phyloP scores from a whole-genome alignment of 1,140 invertebrate species.

The Aradophagus sp. region DNA sequence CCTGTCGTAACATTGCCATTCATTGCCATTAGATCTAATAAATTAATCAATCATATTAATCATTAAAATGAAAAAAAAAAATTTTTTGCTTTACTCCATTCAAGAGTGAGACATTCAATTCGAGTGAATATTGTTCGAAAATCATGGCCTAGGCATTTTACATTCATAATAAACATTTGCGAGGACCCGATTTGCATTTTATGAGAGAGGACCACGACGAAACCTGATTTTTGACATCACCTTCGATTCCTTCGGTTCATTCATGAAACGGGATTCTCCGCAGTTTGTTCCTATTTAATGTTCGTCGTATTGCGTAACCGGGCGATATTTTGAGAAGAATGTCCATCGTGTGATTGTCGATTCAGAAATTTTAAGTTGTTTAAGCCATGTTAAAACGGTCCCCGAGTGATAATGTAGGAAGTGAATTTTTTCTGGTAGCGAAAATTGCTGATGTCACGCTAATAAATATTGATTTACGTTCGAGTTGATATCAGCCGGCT shows the following conservation, averaged over 20 bases:
- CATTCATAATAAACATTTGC: slow-evolving; percentile 3
- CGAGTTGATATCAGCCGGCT: slow-evolving; percentile 9
- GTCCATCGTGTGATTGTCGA: too few species aligned
- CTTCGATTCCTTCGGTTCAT: slow-evolving; percentile 21
- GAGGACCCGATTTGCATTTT: slow-evolving; percentile 16
- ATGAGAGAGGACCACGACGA: slow-evolving; percentile 1
- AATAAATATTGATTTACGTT: slow-evolving; percentile 41
- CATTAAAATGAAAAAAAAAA: too few species aligned
- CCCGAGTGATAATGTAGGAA: slow-evolving; percentile 7
- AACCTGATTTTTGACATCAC: slow-evolving; percentile 30
- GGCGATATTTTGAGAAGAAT: slow-evolving; percentile 12
- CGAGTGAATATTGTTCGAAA: too few species aligned
- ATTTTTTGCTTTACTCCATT: slow-evolving; percentile 2
- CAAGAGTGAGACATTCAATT: not conserved
- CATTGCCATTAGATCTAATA: not conserved
- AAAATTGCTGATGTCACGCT: slow-evolving; percentile 42
- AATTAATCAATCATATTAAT: slow-evolving; percentile 1
- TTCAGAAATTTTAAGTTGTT: slow-evolving; percentile 5
- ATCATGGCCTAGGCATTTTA: slow-evolving; percentile 4
- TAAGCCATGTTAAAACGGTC: slow-evolving; percentile 2
- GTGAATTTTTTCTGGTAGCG: not conserved
- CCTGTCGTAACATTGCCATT: not conserved
- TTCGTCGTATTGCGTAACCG: slow-evolving; percentile 25
- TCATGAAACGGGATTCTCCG: slow-evolving; percentile 31
- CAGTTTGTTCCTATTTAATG: slow-evolving; percentile 37